Conservation (phyloP, 2,113 vertebrate species). For the Megalops atlanticus region DNA sequence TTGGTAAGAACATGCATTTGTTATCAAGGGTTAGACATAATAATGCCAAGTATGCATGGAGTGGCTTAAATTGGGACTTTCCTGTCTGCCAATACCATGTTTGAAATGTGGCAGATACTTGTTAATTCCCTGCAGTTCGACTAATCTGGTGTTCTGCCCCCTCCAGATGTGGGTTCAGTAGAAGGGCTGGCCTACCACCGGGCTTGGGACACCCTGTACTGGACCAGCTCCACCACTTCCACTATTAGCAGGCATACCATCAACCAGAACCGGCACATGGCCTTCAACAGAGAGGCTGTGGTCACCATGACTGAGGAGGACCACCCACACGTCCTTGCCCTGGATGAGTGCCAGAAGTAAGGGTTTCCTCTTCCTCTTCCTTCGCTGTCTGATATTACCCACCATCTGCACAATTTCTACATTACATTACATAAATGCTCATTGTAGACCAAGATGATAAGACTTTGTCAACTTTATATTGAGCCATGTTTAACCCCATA, state of each 20-base stretch:
- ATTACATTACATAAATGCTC: too few species aligned
- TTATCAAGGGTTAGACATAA: too few species aligned
- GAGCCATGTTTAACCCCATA: too few species aligned
- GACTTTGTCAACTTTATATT: background rate
- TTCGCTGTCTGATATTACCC: background rate
- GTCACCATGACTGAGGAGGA: slow-evolving; percentile 93
- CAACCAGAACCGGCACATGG: slow-evolving; percentile 78
- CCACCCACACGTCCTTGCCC: slow-evolving; percentile 87
- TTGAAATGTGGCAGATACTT: too few species aligned
- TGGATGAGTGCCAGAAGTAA: slow-evolving; percentile 92
- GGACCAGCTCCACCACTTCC: slow-evolving; percentile 95
- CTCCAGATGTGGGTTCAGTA: slow-evolving; percentile 91
- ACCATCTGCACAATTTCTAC: background rate
- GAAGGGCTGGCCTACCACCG: slow-evolving; percentile 94
- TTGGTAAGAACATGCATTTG: too few species aligned
- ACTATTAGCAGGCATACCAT: slow-evolving; percentile 90
- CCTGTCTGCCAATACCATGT: too few species aligned
- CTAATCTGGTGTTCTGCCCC: background rate
- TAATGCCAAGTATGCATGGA: too few species aligned
- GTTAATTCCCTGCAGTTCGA: too few species aligned
- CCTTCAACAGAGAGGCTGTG: slow-evolving; percentile 83
- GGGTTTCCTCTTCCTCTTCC: slow-evolving; percentile 18
- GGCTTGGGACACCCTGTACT: slow-evolving; percentile 94
- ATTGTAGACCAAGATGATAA: too few species aligned
- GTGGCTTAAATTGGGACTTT: too few species aligned